Evolutionary conservation across 2,888 invertebrate genomes (phyloP).

Genomic region (Aphodius granarius): DNA sequence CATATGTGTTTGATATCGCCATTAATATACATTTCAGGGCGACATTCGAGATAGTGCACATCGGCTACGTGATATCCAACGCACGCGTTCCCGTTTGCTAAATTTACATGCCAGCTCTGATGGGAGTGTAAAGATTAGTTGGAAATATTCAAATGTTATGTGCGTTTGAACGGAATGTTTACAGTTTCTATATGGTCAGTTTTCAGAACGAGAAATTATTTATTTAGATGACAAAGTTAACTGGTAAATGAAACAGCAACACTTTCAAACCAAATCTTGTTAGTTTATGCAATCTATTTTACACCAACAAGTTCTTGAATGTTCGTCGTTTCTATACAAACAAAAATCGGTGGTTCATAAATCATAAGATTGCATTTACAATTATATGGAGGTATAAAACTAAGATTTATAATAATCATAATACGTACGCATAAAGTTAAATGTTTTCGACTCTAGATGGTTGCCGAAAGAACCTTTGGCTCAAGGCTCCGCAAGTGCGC

Average conservation of each 20-base stretch:
- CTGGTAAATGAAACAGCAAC: neutral
- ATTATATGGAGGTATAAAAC: too few relatives aligned
- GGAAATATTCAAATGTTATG: neutral
- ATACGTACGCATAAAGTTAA: too few relatives aligned
- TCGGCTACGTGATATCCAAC: neutral
- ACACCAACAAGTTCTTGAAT: too few relatives aligned
- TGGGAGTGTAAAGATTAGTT: neutral
- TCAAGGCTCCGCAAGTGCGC: too few relatives aligned
- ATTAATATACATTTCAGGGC: slow-evolving; percentile 19
- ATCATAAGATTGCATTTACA: too few relatives aligned
- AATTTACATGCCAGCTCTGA: neutral
- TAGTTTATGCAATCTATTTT: too few relatives aligned
- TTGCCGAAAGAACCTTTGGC: too few relatives aligned
- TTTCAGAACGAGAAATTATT: neutral
- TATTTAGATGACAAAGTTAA: neutral
- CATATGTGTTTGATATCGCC: slow-evolving; percentile 30
- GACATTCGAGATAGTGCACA: slow-evolving; percentile 25
- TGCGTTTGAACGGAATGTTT: neutral
- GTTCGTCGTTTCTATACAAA: too few relatives aligned
- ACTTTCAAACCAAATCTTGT: too few relatives aligned
- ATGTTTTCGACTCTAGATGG: too few relatives aligned
- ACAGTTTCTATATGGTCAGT: neutral
- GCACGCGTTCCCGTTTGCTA: neutral
- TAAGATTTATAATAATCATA: too few relatives aligned
- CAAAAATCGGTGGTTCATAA: too few relatives aligned